Conservation (phyloP, 1,140 invertebrate species). For the Helicoverpa armigera region DNA sequence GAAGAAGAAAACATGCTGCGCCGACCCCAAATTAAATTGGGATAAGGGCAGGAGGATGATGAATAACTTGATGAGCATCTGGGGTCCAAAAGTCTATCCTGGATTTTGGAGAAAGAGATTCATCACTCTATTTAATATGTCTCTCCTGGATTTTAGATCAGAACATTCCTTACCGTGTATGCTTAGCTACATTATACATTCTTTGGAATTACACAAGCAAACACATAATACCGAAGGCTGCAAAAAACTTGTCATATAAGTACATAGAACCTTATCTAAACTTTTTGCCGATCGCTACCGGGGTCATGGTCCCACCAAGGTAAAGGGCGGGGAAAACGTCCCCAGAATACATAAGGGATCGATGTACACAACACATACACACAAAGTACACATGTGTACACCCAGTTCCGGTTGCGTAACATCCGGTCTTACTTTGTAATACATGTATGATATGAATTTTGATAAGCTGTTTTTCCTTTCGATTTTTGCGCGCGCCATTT, state of each 20-base stretch:
- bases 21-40: too few relatives aligned
- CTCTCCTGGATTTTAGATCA: too few relatives aligned
- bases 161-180: too few relatives aligned
- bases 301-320: constrained; percentile 52
- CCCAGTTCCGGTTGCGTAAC: constrained; percentile 39
- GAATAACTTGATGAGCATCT: too few relatives aligned
- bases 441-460: constrained; percentile 40
- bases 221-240: background rate
- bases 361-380: constrained; percentile 4
- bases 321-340: constrained; percentile 57
- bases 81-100: too few relatives aligned
- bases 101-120: too few relatives aligned
- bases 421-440: constrained; percentile 33
- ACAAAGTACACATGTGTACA: background rate
- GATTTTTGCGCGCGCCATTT: constrained; percentile 20
- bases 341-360: constrained; percentile 54
- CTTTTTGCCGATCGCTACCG: background rate
- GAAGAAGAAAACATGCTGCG: too few relatives aligned
- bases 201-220: background rate
- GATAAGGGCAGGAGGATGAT: too few relatives aligned
- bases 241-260: background rate
- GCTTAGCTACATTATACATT: too few relatives aligned
- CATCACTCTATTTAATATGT: too few relatives aligned
- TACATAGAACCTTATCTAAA: background rate
- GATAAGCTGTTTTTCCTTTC: constrained; percentile 36